Conservation (phyloP, 2,113 vertebrate species). For the Scophthalmus maximus region DNA sequence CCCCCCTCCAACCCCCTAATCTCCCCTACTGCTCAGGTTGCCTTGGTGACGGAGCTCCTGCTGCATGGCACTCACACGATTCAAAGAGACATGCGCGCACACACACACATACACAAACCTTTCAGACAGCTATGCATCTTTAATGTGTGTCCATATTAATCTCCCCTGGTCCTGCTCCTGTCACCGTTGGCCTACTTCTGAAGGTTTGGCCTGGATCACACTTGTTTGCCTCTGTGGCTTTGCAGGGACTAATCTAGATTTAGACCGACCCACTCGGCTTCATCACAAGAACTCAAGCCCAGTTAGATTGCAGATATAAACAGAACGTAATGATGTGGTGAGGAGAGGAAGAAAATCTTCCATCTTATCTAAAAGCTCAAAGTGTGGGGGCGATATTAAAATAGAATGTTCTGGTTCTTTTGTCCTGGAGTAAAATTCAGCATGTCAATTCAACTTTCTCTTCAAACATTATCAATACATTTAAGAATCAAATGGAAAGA, state of each 20-base stretch:
- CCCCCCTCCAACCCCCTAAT: not conserved
- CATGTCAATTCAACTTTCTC: not conserved
- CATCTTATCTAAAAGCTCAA: not conserved
- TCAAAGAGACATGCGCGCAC: slow-evolving; percentile 12
- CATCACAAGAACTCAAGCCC: slow-evolving; percentile 20
- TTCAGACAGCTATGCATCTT: slow-evolving; percentile 39
- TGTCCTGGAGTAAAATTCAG: no score
- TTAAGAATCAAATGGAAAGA: not conserved
- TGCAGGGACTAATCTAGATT: slow-evolving; percentile 55
- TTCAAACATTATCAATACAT: not conserved
- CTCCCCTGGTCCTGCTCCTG: slow-evolving; percentile 12
- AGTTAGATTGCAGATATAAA: slow-evolving; percentile 25
- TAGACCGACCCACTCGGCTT: slow-evolving; percentile 53
- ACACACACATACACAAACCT: not conserved
- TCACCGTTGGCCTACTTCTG: slow-evolving; percentile 62
- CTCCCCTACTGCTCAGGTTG: slow-evolving; percentile 36
- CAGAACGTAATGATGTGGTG: not conserved
- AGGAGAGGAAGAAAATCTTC: not conserved
- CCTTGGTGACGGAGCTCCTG: slow-evolving; percentile 41
- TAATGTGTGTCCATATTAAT: slow-evolving; percentile 46
- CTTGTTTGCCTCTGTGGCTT: slow-evolving; percentile 26
- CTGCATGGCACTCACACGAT: slow-evolving; percentile 21
- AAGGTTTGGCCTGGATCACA: slow-evolving; percentile 39
- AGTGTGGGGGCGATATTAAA: not conserved
- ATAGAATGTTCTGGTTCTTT: not conserved